Conservation (phyloP, 2,113 vertebrate species). For the Epinephelus lanceolatus region DNA sequence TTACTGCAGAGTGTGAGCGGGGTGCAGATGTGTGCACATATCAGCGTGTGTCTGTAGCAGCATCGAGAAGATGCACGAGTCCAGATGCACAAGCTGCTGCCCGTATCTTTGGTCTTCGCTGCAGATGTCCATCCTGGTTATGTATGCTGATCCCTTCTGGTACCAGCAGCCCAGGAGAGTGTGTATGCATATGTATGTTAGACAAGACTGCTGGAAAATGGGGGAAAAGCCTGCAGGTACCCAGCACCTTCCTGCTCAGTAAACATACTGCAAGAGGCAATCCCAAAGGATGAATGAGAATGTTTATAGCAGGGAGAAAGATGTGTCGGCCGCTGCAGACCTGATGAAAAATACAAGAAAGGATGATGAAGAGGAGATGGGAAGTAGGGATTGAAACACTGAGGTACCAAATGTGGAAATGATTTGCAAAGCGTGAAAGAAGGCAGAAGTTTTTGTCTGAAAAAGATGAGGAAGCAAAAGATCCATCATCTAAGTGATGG, state of each 20-base stretch:
- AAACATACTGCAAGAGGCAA: background rate
- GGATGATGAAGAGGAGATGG: background rate
- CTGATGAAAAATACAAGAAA: background rate
- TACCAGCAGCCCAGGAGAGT: slow-evolving; percentile 26
- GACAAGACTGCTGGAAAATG: background rate
- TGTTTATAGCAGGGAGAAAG: background rate
- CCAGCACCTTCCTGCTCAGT: background rate
- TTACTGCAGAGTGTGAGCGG: slow-evolving; percentile 45
- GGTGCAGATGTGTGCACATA: slow-evolving; percentile 9
- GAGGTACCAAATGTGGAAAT: background rate
- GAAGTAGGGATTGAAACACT: background rate
- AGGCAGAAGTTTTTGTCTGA: background rate
- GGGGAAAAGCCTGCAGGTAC: background rate
- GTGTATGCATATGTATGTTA: slow-evolving; percentile 19
- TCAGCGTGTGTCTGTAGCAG: slow-evolving; percentile 15
- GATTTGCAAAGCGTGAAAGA: background rate
- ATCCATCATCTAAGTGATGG: background rate
- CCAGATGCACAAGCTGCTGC: slow-evolving; percentile 34
- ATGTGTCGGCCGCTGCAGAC: background rate
- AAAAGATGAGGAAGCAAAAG: background rate
- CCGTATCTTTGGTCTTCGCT: slow-evolving; percentile 1
- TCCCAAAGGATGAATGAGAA: background rate
- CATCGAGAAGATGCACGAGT: background rate
- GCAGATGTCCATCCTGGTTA: slow-evolving; percentile 46
- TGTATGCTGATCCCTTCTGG: slow-evolving; percentile 22